Percentiles rank a stretch among this genome's conserved stretches.
phyloP scores from a whole-genome alignment of 2,113 vertebrate genomes.

The Electrona antarctica region DNA sequence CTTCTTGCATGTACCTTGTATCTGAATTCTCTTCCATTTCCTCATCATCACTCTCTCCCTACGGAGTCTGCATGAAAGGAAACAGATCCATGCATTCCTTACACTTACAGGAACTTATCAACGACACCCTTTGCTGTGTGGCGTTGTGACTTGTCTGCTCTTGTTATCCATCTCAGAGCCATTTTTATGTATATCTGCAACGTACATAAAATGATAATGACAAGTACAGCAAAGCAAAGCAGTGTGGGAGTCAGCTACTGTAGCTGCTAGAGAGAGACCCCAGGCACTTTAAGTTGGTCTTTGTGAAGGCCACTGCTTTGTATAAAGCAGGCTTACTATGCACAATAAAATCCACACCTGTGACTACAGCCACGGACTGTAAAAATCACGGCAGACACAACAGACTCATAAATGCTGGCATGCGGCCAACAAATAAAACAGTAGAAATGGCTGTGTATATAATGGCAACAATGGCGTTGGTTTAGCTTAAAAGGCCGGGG shows the following conservation, averaged over 20 bases:
- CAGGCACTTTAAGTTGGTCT: conserved; percentile 25
- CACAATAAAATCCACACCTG: conserved; percentile 51
- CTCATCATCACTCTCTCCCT: conserved; percentile 20
- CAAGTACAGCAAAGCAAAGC: too few relatives aligned
- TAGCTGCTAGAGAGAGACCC: conserved; percentile 24
- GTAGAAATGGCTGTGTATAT: background rate
- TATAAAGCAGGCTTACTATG: conserved; percentile 35
- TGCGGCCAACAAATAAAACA: conserved; percentile 15
- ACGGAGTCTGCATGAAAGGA: conserved; percentile 11
- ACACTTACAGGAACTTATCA: background rate
- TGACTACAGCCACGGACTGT: conserved; percentile 45
- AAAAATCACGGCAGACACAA: conserved; percentile 39
- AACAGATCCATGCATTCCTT: conserved; percentile 13
- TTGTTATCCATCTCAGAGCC: too few relatives aligned
- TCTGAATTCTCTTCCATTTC: conserved; percentile 21
- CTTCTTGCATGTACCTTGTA: background rate
- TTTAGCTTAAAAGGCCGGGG: too few relatives aligned
- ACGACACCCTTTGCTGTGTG: conserved; percentile 14
- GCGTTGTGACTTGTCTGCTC: background rate
- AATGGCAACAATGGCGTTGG: too few relatives aligned
- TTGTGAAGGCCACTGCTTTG: conserved; percentile 9
- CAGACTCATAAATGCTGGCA: conserved; percentile 30
- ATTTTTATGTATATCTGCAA: too few relatives aligned
- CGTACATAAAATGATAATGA: too few relatives aligned
- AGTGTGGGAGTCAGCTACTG: conserved; percentile 24